A percentile compares a stretch with the other conserved stretches of the same genome.
Evolutionary conservation across 2,888 invertebrate species (phyloP).

Genomic region (Ectobius pallidus): DNA sequence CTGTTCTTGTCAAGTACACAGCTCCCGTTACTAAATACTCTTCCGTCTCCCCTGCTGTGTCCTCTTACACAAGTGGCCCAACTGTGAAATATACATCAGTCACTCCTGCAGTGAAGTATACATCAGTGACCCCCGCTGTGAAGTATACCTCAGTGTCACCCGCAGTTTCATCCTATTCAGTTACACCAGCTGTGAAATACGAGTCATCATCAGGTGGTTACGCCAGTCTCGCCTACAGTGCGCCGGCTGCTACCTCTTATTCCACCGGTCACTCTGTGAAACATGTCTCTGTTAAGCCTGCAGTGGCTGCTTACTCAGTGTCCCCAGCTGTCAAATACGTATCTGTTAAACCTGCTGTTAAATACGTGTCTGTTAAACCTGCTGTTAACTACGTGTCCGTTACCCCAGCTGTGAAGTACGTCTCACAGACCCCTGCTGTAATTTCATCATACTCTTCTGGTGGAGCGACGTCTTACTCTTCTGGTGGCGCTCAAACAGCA

Average conservation of each 20-base stretch:
- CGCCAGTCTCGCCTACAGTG: not conserved
- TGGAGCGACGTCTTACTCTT: not conserved
- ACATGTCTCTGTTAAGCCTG: slow-evolving; percentile 5
- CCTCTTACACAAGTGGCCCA: not conserved
- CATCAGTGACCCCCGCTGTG: slow-evolving; percentile 12
- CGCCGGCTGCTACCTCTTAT: not conserved
- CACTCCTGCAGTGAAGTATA: slow-evolving; percentile 8
- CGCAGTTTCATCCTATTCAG: slow-evolving; percentile 2
- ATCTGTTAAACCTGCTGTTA: not conserved
- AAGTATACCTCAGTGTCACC: slow-evolving; percentile 14
- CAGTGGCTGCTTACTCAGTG: slow-evolving; percentile 7
- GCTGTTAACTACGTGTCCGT: slow-evolving; percentile 8
- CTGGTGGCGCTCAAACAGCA: not conserved
- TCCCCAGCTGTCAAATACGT: slow-evolving; percentile 4
- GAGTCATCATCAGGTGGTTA: not conserved
- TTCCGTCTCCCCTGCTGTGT: not conserved
- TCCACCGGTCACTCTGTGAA: not conserved
- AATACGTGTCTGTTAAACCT: not conserved
- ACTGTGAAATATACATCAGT: not conserved
- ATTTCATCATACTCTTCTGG: not conserved
- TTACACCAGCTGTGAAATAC: slow-evolving; percentile 15
- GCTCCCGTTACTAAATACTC: slow-evolving; percentile 5
- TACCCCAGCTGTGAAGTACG: not conserved
- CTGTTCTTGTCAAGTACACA: not conserved
- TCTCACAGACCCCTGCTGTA: not conserved